A percentile compares a stretch with the other conserved stretches of the same genome.
Conservation (phyloP, 2,888 invertebrate genomes). For the Metellina segmentata region DNA sequence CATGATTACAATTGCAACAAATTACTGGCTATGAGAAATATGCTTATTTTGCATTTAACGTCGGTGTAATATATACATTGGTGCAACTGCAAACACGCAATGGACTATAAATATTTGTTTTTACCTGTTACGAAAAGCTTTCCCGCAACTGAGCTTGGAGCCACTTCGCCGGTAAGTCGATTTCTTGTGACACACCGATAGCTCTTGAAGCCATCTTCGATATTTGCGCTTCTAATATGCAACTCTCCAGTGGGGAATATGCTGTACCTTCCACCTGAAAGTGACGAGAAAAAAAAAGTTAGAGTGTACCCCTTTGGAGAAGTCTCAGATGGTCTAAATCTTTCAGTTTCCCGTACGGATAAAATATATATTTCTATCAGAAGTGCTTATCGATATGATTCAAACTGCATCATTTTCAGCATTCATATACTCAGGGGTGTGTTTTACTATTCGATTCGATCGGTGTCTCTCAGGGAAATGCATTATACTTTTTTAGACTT, state of each 20-base stretch:
- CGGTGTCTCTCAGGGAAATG: background rate
- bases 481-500: background rate
- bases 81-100: background rate
- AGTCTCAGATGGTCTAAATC: background rate
- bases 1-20: too few relatives aligned
- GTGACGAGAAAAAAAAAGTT: background rate
- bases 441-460: background rate
- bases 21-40: too few relatives aligned
- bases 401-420: background rate
- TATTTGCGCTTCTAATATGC: constrained; percentile 80
- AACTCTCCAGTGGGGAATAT: constrained; percentile 80
- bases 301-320: background rate
- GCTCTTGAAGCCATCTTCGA: constrained; percentile 79
- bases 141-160: constrained; percentile 79
- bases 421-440: background rate
- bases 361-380: background rate
- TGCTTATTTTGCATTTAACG: too few relatives aligned
- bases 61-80: too few relatives aligned
- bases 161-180: constrained; percentile 80
- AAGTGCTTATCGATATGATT: background rate
- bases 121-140: constrained; percentile 77
- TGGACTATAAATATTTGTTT: background rate
- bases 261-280: constrained; percentile 80
- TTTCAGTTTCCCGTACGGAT: background rate
- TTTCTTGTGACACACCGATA: constrained; percentile 80